Evolutionary conservation across 2,113 vertebrate genomes (phyloP).

Genomic region (Ptychochromis oligacanthus): DNA sequence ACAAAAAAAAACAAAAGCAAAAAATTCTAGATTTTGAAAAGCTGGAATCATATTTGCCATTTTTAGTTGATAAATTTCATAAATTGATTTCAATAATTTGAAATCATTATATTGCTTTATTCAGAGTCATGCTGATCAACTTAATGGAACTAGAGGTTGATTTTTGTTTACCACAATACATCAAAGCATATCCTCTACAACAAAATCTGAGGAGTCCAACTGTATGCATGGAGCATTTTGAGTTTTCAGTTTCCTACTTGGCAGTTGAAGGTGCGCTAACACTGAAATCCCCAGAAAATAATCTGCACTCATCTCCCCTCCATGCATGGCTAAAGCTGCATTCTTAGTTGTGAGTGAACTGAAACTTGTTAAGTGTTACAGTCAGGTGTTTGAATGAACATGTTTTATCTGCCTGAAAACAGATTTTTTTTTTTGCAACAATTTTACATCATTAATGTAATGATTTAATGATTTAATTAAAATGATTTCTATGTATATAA

Average conservation of each 20-base stretch:
- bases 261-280: background rate
- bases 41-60: background rate
- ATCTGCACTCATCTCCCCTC: background rate
- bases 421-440: background rate
- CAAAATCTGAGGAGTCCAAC: background rate
- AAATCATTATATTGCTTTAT: background rate
- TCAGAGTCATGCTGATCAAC: background rate
- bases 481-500: background rate
- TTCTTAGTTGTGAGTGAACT: background rate
- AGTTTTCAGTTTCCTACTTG: background rate
- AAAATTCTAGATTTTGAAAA: background rate
- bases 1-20: background rate
- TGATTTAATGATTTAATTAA: background rate
- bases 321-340: background rate
- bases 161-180: background rate
- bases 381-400: background rate
- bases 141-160: background rate
- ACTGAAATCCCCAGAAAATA: constrained; percentile 8
- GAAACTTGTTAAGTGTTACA: background rate
- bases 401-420: background rate
- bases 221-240: background rate
- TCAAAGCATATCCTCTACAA: background rate
- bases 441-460: background rate
- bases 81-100: background rate
- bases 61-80: background rate